These are phyloP conservation scores for Falco columbarius DNA, from an alignment of 2,797 vertebrate species.

Conservation along the genomic window DNA sequence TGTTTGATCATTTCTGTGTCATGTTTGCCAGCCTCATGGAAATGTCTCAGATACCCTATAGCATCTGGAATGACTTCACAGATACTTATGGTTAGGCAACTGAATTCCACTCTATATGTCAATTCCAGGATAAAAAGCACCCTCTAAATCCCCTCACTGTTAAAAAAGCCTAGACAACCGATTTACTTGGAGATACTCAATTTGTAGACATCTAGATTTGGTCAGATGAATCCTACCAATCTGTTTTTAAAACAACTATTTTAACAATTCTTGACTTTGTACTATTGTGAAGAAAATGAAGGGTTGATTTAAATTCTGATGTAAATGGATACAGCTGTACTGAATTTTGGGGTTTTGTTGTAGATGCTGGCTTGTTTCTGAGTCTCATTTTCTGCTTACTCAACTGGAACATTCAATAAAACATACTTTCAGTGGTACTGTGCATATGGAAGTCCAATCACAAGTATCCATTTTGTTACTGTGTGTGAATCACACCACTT, in stretches of 20 bases:
- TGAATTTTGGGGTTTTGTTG: not conserved
- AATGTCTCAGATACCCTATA: not conserved
- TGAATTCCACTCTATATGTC: not conserved
- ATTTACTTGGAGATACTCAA: not conserved
- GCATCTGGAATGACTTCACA: not conserved
- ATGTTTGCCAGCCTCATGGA: not conserved
- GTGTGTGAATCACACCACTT: not conserved
- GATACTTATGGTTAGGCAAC: not conserved
- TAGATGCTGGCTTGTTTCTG: not conserved
- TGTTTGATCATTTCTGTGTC: not conserved
- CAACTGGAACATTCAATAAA: not conserved
- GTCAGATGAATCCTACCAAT: not conserved
- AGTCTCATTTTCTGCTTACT: not conserved
- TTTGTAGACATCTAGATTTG: not conserved
- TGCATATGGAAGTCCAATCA: not conserved
- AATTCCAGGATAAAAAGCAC: not conserved
- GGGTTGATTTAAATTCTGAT: not conserved
- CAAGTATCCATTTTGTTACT: not conserved
- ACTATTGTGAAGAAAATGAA: not conserved
- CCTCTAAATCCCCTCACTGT: not conserved
- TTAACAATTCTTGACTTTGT: not conserved
- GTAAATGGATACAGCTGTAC: not conserved
- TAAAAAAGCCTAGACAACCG: not conserved
- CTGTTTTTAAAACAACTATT: not conserved
- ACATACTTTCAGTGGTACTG: not conserved